These are phyloP conservation scores for Chloropsis hardwickii DNA, from an alignment of 2,113 vertebrate genomes.

Conservation along the genomic window DNA sequence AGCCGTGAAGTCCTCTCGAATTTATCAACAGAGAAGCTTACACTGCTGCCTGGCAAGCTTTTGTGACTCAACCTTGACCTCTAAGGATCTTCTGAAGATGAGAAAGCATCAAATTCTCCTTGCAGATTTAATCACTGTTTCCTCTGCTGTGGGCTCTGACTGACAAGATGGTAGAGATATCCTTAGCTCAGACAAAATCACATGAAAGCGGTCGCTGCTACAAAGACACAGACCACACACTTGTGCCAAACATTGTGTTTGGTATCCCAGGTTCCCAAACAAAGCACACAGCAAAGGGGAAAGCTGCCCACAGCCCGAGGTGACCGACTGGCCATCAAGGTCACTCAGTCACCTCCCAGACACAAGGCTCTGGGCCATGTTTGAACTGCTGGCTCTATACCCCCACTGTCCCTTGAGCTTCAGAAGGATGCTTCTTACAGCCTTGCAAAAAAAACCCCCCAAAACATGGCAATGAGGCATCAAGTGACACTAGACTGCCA, in stretches of 20 bases:
- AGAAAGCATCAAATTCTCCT: slow-evolving; percentile 30
- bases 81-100: background rate
- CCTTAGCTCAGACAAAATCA: background rate
- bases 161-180: slow-evolving; percentile 33
- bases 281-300: background rate
- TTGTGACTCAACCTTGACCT: slow-evolving; percentile 57
- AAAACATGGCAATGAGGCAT: background rate
- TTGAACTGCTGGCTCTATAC: background rate
- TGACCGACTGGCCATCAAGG: fast-evolving
- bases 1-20: background rate
- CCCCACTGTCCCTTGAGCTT: background rate
- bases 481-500: background rate
- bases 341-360: background rate
- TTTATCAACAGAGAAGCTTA: slow-evolving; percentile 31
- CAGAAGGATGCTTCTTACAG: background rate
- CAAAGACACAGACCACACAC: background rate
- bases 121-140: slow-evolving; percentile 47
- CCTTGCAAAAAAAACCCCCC: background rate
- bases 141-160: slow-evolving; percentile 1
- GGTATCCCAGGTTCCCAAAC: background rate
- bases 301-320: background rate
- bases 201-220: background rate
- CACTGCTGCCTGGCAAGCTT: slow-evolving; percentile 23
- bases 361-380: background rate
- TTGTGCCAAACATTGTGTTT: background rate